Percentiles rank a stretch among this genome's conserved stretches.
Evolutionary conservation across 2,797 vertebrate species (phyloP).

Genomic region (Threskiornis aethiopicus): DNA sequence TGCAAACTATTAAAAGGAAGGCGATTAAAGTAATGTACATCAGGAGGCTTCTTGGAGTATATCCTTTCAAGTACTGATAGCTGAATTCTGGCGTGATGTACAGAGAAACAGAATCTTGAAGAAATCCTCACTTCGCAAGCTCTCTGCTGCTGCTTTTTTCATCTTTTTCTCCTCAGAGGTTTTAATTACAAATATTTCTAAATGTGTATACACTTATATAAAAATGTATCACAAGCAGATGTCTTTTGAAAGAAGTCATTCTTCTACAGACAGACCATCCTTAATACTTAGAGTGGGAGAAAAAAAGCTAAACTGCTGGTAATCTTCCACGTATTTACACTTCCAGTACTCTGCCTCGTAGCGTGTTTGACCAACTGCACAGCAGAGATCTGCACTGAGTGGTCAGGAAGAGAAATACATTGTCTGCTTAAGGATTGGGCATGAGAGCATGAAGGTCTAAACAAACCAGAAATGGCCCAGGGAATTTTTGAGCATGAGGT

Average conservation of each 20-base stretch:
- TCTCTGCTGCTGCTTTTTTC: not conserved
- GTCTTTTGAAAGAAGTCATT: not conserved
- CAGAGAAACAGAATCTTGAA: not conserved
- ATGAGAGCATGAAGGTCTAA: not conserved
- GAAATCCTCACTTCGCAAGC: not conserved
- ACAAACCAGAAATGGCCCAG: not conserved
- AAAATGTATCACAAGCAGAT: not conserved
- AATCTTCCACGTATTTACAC: not conserved
- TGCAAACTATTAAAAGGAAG: not conserved
- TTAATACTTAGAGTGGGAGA: not conserved
- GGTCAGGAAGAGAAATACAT: not conserved
- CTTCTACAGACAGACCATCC: not conserved
- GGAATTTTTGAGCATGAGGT: not conserved
- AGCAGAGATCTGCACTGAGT: not conserved
- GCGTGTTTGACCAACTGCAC: not conserved
- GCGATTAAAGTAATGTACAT: not conserved
- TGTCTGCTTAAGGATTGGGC: not conserved
- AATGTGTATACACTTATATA: not conserved
- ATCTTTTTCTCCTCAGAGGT: not conserved
- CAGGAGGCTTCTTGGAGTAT: not conserved
- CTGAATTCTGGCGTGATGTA: not conserved
- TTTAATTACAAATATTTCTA: constrained; percentile 18
- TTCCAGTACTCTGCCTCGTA: not conserved
- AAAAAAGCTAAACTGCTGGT: not conserved
- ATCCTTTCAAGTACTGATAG: not conserved